Evolutionary conservation across 1,140 invertebrate genomes (phyloP), one percentile per base, ranked within the genome.

Genomic region (Odontomachus brunneus): DNA sequence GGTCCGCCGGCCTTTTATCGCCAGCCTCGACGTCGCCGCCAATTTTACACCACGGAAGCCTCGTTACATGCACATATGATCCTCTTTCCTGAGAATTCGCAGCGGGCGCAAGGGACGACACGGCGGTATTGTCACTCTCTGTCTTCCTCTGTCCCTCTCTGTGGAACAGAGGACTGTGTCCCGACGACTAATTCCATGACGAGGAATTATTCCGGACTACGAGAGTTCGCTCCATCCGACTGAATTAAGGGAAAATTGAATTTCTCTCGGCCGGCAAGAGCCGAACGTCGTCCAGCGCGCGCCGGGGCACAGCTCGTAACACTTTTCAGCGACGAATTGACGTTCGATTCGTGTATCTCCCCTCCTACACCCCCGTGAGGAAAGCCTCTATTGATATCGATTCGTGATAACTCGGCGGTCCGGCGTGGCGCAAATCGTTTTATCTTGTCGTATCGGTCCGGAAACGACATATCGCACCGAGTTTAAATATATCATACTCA

Each of bases 241-340:
- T 60, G 22, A 74, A 48, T 74, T 74, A 60, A 44, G 17, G 11
- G 38, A 48, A 12, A 74, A 59, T 74, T 59, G 24, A 74, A 74
- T 74, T 60, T 60, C 55, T 60, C 55, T 60, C 33, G 15, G 2
- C 19, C 53, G 15, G 7, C 71, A 26, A 22, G 59, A 44, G 9
- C 38, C 38, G 9, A 44, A 59, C 19, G 2, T 1, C 3, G 1
- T 44, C 53, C 51, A 26, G 15, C 29, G 55, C 26, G 55, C 11
- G 53, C 55, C 69, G n/a, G n/a, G n/a, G 2, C 17, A 55, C 29
- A 51, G 14, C 44, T 24, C 11, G 33, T 72, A 57, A 72, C 29
- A 57, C 51, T 57, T 72, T 57, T 22, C 51, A 72, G 3, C 29
- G 12, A 26, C 49, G 24, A 29, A 29, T 29, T 22, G 14, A 22